Conservation (phyloP, 2,797 vertebrate species). For the Mallotus villosus region DNA sequence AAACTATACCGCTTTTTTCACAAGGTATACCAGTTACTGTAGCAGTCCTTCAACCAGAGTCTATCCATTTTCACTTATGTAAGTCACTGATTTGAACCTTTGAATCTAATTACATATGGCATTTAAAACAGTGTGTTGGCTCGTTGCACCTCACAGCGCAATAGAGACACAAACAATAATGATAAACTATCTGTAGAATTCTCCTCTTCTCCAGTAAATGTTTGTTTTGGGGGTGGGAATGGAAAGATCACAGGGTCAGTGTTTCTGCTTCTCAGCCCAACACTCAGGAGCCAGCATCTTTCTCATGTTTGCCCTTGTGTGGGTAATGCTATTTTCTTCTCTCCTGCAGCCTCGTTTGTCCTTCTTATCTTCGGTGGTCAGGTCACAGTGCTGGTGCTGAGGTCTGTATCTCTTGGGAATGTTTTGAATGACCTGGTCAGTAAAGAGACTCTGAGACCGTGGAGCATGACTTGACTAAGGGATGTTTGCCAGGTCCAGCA, state of each 20-base stretch:
- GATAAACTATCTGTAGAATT: not conserved
- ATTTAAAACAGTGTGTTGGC: no score
- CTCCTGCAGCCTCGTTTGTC: slow-evolving; percentile 39
- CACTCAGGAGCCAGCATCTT: not conserved
- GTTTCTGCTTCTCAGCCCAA: not conserved
- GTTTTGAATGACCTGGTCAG: slow-evolving; percentile 31
- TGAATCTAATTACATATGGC: no score
- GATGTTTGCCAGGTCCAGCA: not conserved
- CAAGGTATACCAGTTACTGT: no score
- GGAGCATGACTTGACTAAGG: slow-evolving; percentile 18
- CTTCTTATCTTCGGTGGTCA: slow-evolving; percentile 50
- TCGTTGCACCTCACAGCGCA: not conserved
- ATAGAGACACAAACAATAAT: not conserved
- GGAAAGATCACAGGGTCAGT: not conserved
- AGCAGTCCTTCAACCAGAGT: no score
- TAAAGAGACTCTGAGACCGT: slow-evolving; percentile 37
- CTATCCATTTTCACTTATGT: no score
- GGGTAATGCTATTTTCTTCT: slow-evolving; percentile 45
- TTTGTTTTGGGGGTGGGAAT: not conserved
- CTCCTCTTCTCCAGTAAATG: not conserved
- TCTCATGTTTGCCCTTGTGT: slow-evolving; percentile 40
- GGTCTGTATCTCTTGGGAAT: slow-evolving; percentile 37
- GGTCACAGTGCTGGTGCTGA: slow-evolving; percentile 18
- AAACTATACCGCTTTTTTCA: no score
- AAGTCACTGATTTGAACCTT: no score